Evolutionary conservation across 2,888 invertebrate species (phyloP).

Genomic region (Orthonychiurus folsomi): DNA sequence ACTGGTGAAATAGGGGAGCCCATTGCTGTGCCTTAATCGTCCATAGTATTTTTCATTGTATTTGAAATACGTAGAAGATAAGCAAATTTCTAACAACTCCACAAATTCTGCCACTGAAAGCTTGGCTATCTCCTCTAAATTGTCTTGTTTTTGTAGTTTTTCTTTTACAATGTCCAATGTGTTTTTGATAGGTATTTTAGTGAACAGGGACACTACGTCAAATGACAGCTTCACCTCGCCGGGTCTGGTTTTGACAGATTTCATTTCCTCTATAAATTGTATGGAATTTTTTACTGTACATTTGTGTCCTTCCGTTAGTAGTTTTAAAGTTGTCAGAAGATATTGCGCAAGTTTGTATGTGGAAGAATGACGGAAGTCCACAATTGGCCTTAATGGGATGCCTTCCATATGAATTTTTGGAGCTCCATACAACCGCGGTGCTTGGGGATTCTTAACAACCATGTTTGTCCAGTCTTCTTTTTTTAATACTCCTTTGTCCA

Average conservation of each 20-base stretch:
- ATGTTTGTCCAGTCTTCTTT: not conserved
- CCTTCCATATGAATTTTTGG: slow-evolving; percentile 16
- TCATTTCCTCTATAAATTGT: not conserved
- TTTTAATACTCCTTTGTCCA: not conserved
- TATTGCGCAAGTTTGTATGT: slow-evolving; percentile 2
- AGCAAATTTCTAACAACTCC: slow-evolving; percentile 8
- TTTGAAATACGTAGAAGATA: slow-evolving; percentile 10
- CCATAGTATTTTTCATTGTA: slow-evolving; percentile 25
- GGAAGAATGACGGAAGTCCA: slow-evolving; percentile 8
- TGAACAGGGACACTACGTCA: slow-evolving; percentile 27
- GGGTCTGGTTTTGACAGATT: not conserved
- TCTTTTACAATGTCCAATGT: slow-evolving; percentile 11
- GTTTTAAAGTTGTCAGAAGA: not conserved
- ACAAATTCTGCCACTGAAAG: not conserved
- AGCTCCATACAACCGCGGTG: slow-evolving; percentile 12
- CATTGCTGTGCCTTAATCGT: slow-evolving; percentile 33
- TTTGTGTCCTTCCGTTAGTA: not conserved
- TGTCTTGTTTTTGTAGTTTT: not conserved
- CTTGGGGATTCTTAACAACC: slow-evolving; percentile 1
- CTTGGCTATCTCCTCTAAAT: not conserved
- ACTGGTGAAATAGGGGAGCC: slow-evolving; percentile 33
- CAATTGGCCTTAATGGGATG: slow-evolving; percentile 11
- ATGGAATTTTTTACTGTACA: not conserved
- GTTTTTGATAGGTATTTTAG: slow-evolving; percentile 25
- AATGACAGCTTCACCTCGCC: slow-evolving; percentile 16